Evolutionary conservation across 2,888 invertebrate genomes (phyloP).

Genomic region (Erebia aethiops): DNA sequence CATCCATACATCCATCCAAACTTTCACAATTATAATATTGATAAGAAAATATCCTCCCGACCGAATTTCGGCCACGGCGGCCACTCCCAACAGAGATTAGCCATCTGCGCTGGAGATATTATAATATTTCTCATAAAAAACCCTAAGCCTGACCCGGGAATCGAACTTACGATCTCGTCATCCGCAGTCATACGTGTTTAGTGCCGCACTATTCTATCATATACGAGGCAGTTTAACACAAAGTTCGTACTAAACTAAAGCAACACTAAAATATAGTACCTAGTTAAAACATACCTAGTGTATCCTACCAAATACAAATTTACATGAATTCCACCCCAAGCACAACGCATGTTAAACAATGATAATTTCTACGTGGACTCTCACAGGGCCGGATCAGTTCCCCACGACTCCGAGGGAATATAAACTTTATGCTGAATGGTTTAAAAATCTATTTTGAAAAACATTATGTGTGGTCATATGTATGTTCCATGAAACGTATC

Average conservation of each 20-base stretch:
- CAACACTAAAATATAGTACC: conserved; percentile 5
- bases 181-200: no score
- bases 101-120: no score
- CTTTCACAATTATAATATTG: no score
- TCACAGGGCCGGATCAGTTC: conserved; percentile 20
- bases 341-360: conserved; percentile 61
- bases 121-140: no score
- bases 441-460: conserved; percentile 27
- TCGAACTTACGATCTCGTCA: no score
- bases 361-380: conserved; percentile 61
- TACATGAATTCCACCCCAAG: conserved; percentile 36
- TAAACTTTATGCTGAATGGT: conserved; percentile 26
- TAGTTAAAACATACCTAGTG: conserved; percentile 3
- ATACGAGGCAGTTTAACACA: not conserved
- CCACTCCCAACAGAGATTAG: no score
- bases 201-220: no score
- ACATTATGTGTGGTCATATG: conserved; percentile 44
- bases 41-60: no score
- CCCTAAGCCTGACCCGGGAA: no score
- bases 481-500: conserved; percentile 61
- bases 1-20: no score
- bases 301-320: conserved; percentile 32
- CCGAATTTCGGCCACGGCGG: no score
- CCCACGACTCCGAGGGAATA: conserved; percentile 15
- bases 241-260: not conserved